Base-by-base conservation (phyloP, 1,140 invertebrate species). In the Neodiprion pinetum region DNA sequence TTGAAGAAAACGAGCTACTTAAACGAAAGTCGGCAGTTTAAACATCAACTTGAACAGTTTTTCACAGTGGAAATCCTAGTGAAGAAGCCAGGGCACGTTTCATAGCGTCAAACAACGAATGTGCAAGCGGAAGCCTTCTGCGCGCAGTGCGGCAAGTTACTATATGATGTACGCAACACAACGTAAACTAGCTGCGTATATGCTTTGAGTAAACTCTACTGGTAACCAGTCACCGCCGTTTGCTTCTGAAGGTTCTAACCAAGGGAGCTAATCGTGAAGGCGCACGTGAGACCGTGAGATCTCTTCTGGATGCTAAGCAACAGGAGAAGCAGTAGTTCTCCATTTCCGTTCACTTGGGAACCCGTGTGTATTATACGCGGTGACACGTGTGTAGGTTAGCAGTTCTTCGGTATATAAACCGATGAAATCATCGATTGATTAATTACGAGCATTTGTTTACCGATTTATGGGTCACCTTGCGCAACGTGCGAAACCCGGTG, bases 231-330 rank as follows among this genome's bases (percentile, higher is more conserved):
- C 11, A 9, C 53, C 53, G 53, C 53, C 53, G 53, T 61, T 61
- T 17, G 53, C 53, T 61, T 61, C 53, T 61, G 53, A 14, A 61
- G 53, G 53, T 61, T 61, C 53, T 61, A 61, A 61, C 53, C 5
- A 61, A 61, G 53, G 28, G 28, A 61, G 53, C 53, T 17, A 61
- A 61, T 14, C 53, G 53, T 61, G n/a, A 12, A 12, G 53, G 53
- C 53, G 53, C 11, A 61, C 53, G 53, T 61, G 53, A 61, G 53
- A 61, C 53, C 53, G 53, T 61, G 53, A 61, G 53, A 61, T 40
- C 28, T 3, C 28, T 40, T 5, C 28, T 40, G 28, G 28, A 40
- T 40, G 28, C 2, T 40, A 40, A 40, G 28, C 28, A 40, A 40
- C 2, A 40, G 28, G 2, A 40, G 28, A 40, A 40, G 28, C 28